These are phyloP conservation scores for Lepidocyrtoides sp. DNA, from an alignment of 2,888 invertebrate genomes.

Conservation along the genomic window DNA sequence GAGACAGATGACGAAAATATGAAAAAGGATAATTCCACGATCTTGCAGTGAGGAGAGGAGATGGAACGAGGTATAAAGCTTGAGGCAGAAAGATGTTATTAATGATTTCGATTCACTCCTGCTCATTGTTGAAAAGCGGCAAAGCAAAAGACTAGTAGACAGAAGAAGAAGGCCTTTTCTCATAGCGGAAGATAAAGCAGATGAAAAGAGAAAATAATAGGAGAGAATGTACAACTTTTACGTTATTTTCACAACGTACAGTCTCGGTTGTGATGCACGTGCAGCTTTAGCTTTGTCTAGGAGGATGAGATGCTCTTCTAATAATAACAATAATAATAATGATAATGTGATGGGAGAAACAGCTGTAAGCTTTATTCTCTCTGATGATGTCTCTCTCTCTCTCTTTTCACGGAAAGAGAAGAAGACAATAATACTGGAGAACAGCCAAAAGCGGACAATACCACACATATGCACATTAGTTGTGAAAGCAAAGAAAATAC, in stretches of 20 bases:
- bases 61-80: slow-evolving; percentile 16
- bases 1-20: slow-evolving; percentile 49
- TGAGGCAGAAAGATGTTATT: slow-evolving; percentile 73
- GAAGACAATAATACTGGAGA: slow-evolving; percentile 65
- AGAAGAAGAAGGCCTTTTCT: slow-evolving; percentile 49
- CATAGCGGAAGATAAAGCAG: slow-evolving; percentile 43
- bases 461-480: slow-evolving; percentile 32
- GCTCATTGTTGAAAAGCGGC: slow-evolving; percentile 41
- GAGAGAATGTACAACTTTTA: neutral
- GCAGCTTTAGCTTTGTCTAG: neutral
- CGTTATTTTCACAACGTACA: slow-evolving; percentile 58
- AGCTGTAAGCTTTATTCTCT: slow-evolving; percentile 52
- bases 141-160: slow-evolving; percentile 6
- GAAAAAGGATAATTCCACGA: slow-evolving; percentile 59
- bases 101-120: slow-evolving; percentile 71
- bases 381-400: slow-evolving; percentile 19
- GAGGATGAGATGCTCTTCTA: neutral
- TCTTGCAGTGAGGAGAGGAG: slow-evolving; percentile 9
- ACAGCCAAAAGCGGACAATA: slow-evolving; percentile 59
- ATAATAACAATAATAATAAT: slow-evolving; percentile 39
- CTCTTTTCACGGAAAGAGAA: neutral
- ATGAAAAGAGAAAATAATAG: slow-evolving; percentile 56
- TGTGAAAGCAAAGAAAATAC: slow-evolving; percentile 42
- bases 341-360: slow-evolving; percentile 38
- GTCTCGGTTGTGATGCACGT: slow-evolving; percentile 3